Evolutionary conservation across 2,797 vertebrate genomes (phyloP).

Genomic region (Platalea minor): DNA sequence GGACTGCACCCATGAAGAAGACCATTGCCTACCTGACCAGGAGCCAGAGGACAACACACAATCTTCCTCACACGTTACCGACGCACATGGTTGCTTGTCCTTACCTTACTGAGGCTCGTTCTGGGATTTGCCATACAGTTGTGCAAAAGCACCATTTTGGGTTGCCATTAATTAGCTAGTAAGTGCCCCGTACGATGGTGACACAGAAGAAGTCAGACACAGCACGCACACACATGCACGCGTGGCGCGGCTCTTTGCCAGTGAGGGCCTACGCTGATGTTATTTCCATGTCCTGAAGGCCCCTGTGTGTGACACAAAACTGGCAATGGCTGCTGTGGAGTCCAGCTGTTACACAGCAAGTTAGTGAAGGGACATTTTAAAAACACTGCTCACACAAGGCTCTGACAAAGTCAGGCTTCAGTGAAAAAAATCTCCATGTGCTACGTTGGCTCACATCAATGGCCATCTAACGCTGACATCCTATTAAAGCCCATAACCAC

Average conservation of each 20-base stretch:
- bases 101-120: neutral
- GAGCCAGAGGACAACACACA: neutral
- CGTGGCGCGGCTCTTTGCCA: neutral
- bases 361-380: neutral
- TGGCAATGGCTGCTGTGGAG: rapidly evolving
- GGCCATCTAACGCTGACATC: neutral
- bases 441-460: neutral
- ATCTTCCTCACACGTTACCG: neutral
- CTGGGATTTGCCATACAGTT: neutral
- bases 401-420: neutral
- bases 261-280: neutral
- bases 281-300: neutral
- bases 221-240: neutral
- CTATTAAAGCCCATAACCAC: neutral
- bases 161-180: neutral
- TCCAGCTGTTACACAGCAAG: neutral
- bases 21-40: neutral
- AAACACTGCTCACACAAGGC: neutral
- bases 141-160: neutral
- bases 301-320: neutral
- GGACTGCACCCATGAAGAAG: neutral
- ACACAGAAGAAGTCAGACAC: no score
- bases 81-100: neutral
- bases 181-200: neutral
- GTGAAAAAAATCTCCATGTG: neutral